These are phyloP conservation scores for Cryptus armator DNA, from an alignment of 2,888 invertebrate genomes.

Conservation along the genomic window DNA sequence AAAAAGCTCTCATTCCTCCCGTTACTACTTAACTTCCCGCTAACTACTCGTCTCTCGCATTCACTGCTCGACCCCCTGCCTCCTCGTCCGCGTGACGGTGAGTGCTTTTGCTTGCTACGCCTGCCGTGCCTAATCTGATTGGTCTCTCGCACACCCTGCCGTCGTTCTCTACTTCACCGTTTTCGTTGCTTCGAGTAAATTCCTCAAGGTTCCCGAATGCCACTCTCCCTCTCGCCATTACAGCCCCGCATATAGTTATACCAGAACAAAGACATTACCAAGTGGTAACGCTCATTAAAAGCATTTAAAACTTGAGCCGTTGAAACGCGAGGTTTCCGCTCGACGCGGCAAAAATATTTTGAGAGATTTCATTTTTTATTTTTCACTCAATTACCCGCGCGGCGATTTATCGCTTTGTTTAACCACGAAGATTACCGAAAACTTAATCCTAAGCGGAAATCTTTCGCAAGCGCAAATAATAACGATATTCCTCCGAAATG, in stretches of 20 bases:
- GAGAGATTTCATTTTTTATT: no score
- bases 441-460: no score
- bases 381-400: no score
- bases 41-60: constrained; percentile 34
- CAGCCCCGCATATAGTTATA: neutral
- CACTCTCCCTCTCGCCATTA: neutral
- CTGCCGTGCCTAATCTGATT: constrained; percentile 58
- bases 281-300: constrained; percentile 15
- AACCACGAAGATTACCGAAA: no score
- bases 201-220: neutral
- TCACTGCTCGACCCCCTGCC: constrained; percentile 5
- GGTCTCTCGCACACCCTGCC: constrained; percentile 13
- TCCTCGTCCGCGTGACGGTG: constrained; percentile 23
- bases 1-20: constrained; percentile 26
- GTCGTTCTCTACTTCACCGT: neutral
- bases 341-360: no score
- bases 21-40: constrained; percentile 49
- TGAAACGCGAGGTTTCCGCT: no score
- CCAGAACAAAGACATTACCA: neutral
- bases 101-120: constrained; percentile 61
- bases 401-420: no score
- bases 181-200: constrained; percentile 9
- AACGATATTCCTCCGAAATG: no score
- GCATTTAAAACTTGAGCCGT: neutral
- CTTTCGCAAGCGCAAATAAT: no score